phyloP scores from a whole-genome alignment of 2,113 vertebrate genomes.

The Cairina moschata region DNA sequence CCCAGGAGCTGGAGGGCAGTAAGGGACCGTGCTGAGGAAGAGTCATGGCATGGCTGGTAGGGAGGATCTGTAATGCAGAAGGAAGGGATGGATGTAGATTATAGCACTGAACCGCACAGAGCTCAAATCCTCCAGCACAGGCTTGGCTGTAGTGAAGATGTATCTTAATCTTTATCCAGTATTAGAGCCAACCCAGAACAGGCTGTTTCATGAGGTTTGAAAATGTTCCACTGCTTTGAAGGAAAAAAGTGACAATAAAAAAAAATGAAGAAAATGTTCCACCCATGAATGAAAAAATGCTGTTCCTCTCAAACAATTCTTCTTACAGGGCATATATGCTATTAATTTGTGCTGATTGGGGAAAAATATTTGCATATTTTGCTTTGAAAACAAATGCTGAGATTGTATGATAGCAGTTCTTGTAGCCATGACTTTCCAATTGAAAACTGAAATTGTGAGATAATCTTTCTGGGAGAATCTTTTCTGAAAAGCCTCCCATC shows the following conservation, averaged over 20 bases:
- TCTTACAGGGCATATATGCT: neutral
- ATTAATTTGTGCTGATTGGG: neutral
- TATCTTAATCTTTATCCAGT: neutral
- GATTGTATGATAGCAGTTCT: neutral
- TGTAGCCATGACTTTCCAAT: neutral
- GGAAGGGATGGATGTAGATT: neutral
- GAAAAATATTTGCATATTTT: neutral
- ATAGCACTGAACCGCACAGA: neutral
- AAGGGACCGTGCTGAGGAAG: neutral
- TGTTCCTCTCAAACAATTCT: neutral
- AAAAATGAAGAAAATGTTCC: too few species aligned
- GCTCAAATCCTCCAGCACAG: neutral
- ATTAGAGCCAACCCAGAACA: neutral
- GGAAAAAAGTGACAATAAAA: neutral
- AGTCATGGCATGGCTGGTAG: neutral
- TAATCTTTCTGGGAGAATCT: neutral
- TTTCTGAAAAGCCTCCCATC: neutral
- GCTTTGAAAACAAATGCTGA: neutral
- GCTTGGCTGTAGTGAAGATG: neutral
- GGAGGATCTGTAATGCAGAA: fast-evolving
- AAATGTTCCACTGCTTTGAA: neutral
- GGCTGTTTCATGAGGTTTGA: neutral
- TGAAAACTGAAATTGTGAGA: neutral
- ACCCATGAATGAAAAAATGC: neutral
- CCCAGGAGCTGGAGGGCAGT: neutral